These are phyloP conservation scores for Noctua pronuba DNA, from an alignment of 2,888 invertebrate genomes.

Conservation along the genomic window DNA sequence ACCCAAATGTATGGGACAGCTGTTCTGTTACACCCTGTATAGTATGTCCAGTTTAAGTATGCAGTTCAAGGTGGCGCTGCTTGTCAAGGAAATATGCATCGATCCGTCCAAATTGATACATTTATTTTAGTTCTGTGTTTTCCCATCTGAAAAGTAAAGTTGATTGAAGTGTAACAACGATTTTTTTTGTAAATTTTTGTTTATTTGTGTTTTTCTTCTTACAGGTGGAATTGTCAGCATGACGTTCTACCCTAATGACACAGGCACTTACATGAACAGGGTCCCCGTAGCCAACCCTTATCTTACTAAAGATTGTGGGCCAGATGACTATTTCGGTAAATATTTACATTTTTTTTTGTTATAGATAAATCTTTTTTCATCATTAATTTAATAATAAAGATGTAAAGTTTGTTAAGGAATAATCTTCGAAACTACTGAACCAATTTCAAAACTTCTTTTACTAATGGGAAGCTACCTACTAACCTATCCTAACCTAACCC, in stretches of 20 bases:
- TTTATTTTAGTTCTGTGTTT: background rate
- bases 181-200: background rate
- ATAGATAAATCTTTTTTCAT: too few relatives aligned
- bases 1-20: too few relatives aligned
- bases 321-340: conserved; percentile 89
- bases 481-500: too few relatives aligned
- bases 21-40: too few relatives aligned
- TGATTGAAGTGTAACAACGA: background rate
- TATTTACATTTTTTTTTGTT: too few relatives aligned
- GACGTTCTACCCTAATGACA: conserved; percentile 67
- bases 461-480: too few relatives aligned
- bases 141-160: background rate
- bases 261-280: conserved; percentile 71
- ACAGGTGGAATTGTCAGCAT: conserved; percentile 84
- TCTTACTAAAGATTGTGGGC: conserved; percentile 79
- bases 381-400: too few relatives aligned
- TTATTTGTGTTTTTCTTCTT: conserved; percentile 49
- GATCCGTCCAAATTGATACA: background rate
- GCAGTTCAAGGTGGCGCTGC: background rate
- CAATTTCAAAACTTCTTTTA: too few relatives aligned
- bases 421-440: too few relatives aligned
- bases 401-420: too few relatives aligned
- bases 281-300: conserved; percentile 82
- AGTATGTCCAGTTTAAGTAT: background rate
- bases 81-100: background rate